Conservation (phyloP, 2,888 invertebrate species). For the Rhorus exstirpatorius region DNA sequence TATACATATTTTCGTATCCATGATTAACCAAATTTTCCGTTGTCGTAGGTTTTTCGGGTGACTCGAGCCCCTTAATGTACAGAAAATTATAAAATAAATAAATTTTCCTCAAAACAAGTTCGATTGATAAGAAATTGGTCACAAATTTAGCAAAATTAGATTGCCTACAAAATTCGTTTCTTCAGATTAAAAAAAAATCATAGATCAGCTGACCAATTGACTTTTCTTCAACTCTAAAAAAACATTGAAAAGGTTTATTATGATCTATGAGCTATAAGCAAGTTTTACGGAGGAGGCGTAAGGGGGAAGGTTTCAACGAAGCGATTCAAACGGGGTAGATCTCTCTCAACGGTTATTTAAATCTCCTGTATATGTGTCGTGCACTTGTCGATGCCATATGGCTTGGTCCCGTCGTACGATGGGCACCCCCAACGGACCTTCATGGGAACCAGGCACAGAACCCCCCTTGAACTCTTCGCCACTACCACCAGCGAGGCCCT, state of each 20-base stretch:
- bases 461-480: conserved; percentile 58
- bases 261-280: neutral
- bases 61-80: too few species aligned
- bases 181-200: too few species aligned
- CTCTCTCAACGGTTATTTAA: conserved; percentile 85
- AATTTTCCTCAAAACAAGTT: too few species aligned
- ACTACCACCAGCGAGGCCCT: conserved; percentile 73
- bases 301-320: conserved; percentile 6
- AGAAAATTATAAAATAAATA: too few species aligned
- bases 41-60: too few species aligned
- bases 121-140: too few species aligned
- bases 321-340: conserved; percentile 59
- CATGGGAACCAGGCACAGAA: conserved; percentile 84
- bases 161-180: too few species aligned
- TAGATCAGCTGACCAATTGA: too few species aligned
- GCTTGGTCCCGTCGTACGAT: conserved; percentile 73
- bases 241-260: neutral
- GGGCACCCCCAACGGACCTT: conserved; percentile 85
- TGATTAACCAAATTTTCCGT: too few species aligned
- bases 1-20: too few species aligned
- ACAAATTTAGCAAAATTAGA: too few species aligned
- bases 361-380: conserved; percentile 80
- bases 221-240: too few species aligned
- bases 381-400: conserved; percentile 85
- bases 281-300: neutral